Evolutionary conservation across 2,797 vertebrate genomes (phyloP), one percentile per base, ranked within the genome.

Genomic region (Smutsia temminckii): DNA sequence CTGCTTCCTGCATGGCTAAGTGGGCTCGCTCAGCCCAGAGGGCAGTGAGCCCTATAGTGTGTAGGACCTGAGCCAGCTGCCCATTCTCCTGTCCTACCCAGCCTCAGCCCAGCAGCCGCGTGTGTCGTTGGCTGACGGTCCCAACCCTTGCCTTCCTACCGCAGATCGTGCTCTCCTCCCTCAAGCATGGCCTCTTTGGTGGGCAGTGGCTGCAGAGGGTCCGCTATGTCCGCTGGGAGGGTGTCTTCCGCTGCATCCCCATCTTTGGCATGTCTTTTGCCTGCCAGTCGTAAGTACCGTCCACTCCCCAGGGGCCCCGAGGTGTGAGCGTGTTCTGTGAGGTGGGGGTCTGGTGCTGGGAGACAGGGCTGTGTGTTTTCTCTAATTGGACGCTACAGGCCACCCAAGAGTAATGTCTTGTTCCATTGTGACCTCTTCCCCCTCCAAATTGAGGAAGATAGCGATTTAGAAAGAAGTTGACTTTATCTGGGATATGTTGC

Each of bases 191-290:
- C 98, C 99, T 99, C 96, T 99, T 99, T 97, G 98, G 98, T 0
- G 99, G 99, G 97, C 99, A 99, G 98, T 99, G 99, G 99, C 98
- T 99, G 98, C 98, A 94, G 98, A 98, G 98, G 95, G 99, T 99
- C 97, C 98, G 99, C 98, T 98, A 99, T 95, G 77, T 99, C 72
- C 99, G 99, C 97, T 99, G 99, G 99, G 99, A 99, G 98, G 99
- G 99, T 93, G 98, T 99, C 98, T 99, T 99, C 98, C 99, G 99
- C 98, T 99, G 99, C 98, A 99, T 99, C 98, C 99, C 99, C 98
- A 99, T 99, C 99, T 99, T 99, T 78, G 99, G 99, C 98, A 99
- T 99, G 99, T 99, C 99, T 93, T 99, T 99, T 96, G 99, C 99
- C 98, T 99, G 99, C 97, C 99, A 99, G 98, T 99, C 99, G 99